phyloP scores from a whole-genome alignment of 2,888 invertebrate species.

The Drosophila atripex region DNA sequence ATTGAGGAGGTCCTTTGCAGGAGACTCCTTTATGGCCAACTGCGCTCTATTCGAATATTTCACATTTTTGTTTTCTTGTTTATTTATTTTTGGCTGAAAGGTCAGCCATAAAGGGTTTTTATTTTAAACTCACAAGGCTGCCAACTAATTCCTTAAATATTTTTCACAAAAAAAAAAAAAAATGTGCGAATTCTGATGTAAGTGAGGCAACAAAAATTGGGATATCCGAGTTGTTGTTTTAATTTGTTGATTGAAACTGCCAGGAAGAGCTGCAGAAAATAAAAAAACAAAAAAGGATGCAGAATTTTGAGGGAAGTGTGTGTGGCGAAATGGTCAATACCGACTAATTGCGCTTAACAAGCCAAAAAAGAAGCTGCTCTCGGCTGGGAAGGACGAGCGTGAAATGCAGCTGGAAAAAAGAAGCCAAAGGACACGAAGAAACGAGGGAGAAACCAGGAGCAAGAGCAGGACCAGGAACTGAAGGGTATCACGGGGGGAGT shows the following conservation, averaged over 20 bases:
- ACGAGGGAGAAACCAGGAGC: slow-evolving; percentile 13
- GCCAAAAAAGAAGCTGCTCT: slow-evolving; percentile 36
- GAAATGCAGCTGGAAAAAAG: slow-evolving; percentile 34
- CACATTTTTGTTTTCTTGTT: no score
- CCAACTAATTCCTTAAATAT: slow-evolving; percentile 1
- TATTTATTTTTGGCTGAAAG: no score
- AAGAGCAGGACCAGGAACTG: slow-evolving; percentile 4
- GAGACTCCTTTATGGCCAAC: neutral
- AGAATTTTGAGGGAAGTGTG: slow-evolving; percentile 14
- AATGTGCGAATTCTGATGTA: slow-evolving; percentile 1
- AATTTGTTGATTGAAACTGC: slow-evolving; percentile 48
- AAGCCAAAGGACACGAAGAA: slow-evolving; percentile 14
- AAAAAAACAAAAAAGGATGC: slow-evolving; percentile 6
- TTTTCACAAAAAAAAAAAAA: neutral
- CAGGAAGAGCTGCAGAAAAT: neutral
- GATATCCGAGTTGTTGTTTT: slow-evolving; percentile 28
- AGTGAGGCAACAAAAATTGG: slow-evolving; percentile 7
- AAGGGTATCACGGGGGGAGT: no score
- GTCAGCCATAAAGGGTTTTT: no score
- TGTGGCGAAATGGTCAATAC: slow-evolving; percentile 52
- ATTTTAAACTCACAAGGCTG: no score
- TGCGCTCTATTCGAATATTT: no score
- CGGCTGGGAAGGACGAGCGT: slow-evolving; percentile 13
- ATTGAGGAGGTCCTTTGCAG: neutral
- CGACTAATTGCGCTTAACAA: slow-evolving; percentile 67